phyloP scores from a whole-genome alignment of 2,888 invertebrate species.

The Leucania comma region DNA sequence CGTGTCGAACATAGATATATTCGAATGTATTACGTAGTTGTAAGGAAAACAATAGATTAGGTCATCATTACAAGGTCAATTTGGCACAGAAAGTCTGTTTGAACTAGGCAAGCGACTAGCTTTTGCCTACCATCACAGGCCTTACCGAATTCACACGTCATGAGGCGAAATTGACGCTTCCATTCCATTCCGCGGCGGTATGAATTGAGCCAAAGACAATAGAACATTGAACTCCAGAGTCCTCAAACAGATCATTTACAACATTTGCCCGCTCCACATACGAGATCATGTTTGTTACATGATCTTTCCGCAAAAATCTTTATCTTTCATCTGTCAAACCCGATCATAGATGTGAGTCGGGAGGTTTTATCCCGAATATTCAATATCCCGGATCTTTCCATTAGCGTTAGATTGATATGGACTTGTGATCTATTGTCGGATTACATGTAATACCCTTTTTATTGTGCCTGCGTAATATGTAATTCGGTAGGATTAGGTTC shows the following conservation, averaged over 20 bases:
- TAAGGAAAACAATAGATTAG: conserved; percentile 2
- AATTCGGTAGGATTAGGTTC: conserved; percentile 40
- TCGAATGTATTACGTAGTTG: conserved; percentile 4
- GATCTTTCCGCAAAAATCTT: conserved; percentile 28
- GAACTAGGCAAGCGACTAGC: too few species aligned
- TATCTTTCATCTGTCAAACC: conserved; percentile 45
- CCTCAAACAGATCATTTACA: conserved; percentile 33
- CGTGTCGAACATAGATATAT: background rate
- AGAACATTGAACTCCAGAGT: background rate
- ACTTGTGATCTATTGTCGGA: conserved; percentile 61
- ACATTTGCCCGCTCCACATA: conserved; percentile 23
- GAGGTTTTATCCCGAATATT: conserved; percentile 44
- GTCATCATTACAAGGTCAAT: conserved; percentile 21
- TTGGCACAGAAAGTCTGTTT: background rate
- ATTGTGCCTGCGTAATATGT: conserved; percentile 53
- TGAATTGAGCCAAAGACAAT: too few species aligned
- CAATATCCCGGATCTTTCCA: conserved; percentile 53
- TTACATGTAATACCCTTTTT: conserved; percentile 53
- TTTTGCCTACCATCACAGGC: too few species aligned
- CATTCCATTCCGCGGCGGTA: too few species aligned
- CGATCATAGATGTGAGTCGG: conserved; percentile 18
- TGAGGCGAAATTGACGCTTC: too few species aligned
- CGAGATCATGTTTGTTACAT: conserved; percentile 32
- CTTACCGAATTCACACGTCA: too few species aligned
- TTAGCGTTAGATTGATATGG: conserved; percentile 59